Base-by-base conservation (phyloP, 2,113 vertebrate species). In the Xenopus laevis region DNA sequence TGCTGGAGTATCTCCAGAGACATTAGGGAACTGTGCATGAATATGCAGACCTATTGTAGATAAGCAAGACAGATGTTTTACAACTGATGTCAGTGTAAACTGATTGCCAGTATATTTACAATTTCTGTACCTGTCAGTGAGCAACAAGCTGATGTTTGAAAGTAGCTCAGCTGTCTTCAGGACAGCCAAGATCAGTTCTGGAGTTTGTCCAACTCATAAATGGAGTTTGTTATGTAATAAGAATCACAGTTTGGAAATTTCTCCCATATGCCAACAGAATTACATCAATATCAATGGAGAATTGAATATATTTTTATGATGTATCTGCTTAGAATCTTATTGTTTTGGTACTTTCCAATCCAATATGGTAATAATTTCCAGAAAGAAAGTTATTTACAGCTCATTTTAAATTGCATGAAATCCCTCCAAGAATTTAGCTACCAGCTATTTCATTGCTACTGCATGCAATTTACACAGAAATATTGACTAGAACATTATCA, bases 31-130 rank as follows among this genome's bases (percentile, higher is more conserved):
- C 88, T 87, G 85, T 59, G 53, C 87, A 89, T 92, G 89, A 91
- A 91, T 91, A 90, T 86, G 88, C 83, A 91, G 84, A 77, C 82
- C 80, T 30, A 72, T 3, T 0, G 72, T 74, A 86, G 62, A 86
- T 83, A 84, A 84, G 78, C 30, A 78, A 83, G 86, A 80, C 88
- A 92, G 91, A 88, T 92, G 89, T 87, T 85, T 79, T 2, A 77
- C 67, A 77, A 77, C 47, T 82, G 79, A 68, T 83, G 71, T 71
- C 83, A 88, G 85, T 82, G 86, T 84, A 81, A n/a, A 72, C 77
- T 76, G 84, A 79, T 81, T 86, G 83, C 81, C 80, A 81, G 50
- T 81, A 76, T 72, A 74, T 79, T 69, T 47, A 16, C 65, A 12
- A n/a, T 74, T 30, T 65, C 66, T 69, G 53, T 65, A 62, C 71